Evolutionary conservation across 1,140 invertebrate species (phyloP), one percentile per base, ranked within the genome.

Genomic region (Tyrophagus putrescentiae): DNA sequence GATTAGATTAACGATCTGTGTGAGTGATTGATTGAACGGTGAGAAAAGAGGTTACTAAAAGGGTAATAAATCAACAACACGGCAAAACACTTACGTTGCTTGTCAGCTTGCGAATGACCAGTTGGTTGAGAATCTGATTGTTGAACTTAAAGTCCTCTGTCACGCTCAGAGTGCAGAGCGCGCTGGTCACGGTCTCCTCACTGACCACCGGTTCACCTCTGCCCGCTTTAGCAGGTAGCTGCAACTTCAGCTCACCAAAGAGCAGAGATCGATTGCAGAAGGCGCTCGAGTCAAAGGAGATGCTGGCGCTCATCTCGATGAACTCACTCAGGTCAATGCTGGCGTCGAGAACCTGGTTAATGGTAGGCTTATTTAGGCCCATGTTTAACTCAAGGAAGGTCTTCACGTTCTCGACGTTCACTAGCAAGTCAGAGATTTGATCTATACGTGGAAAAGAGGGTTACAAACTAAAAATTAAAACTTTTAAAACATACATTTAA

Each of bases 1-100:
- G 4, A 63, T 60, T 9, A 67, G 27, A 0, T 62, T 34, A 6
- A 61, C 61, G 41, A 66, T 60, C 65, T 66, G 36, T 0, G 34
- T 9, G 13, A 58, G 27, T 21, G 45, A 25, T 9, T 23, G n/a
- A 53, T 9, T 21, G 45, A 25, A 13, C 23, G n/a, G 28, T 9
- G 32, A 33, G 9, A 62, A 23, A 61, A 60, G 36, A 7, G 36
- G 7, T 9, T 7, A 23, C 18, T 7, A 9, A 11, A 36, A 7
- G 13, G 25, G 4, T 58, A 9, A 56, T 18, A 60, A 28, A 48
- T 7, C 28, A 21, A 9, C 6, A 58, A 11, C 9, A 7, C 7
- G 39, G 16, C 18, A 25, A 11, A n/a, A 27, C n/a, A 29, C 53
- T 52, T 32, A 63, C 60, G 61, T 64, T 64, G 11, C 29, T 32